Percentiles rank a stretch among this genome's conserved stretches.
phyloP scores from a whole-genome alignment of 2,797 vertebrate genomes.

The Ptychobarbus kaznakovi region DNA sequence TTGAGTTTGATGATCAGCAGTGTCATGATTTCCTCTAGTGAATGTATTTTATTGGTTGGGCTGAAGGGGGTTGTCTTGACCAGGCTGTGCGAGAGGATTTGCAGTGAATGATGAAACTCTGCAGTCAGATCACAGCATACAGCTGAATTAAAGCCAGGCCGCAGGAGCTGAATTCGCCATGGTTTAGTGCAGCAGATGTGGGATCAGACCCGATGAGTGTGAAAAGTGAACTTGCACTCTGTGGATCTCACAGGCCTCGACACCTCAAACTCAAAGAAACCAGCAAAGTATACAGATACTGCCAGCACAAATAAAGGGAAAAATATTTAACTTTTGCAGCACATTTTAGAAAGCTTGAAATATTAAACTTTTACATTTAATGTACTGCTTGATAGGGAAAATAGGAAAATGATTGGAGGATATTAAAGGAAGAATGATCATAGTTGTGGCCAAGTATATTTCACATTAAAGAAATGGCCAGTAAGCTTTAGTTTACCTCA shows the following conservation, averaged over 20 bases:
- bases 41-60: background rate
- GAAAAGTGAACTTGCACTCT: background rate
- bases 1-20: background rate
- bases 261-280: background rate
- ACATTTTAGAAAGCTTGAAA: too few relatives aligned
- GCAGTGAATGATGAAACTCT: conserved; percentile 38
- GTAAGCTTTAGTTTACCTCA: background rate
- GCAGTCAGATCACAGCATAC: background rate
- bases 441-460: background rate
- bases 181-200: background rate
- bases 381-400: too few relatives aligned
- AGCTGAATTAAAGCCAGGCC: background rate
- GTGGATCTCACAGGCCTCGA: background rate
- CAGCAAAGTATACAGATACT: background rate
- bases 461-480: background rate
- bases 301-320: background rate
- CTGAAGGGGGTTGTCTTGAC: conserved; percentile 5
- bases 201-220: background rate
- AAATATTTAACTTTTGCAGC: background rate
- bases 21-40: background rate
- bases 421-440: too few relatives aligned
- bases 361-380: background rate
- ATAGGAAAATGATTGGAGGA: too few relatives aligned
- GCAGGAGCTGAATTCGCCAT: background rate
- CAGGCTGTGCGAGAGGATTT: background rate